Percentiles rank a stretch among this genome's conserved stretches.
These are phyloP conservation scores for Anastrepha obliqua DNA, from an alignment of 1,140 invertebrate genomes.

Conservation along the genomic window DNA sequence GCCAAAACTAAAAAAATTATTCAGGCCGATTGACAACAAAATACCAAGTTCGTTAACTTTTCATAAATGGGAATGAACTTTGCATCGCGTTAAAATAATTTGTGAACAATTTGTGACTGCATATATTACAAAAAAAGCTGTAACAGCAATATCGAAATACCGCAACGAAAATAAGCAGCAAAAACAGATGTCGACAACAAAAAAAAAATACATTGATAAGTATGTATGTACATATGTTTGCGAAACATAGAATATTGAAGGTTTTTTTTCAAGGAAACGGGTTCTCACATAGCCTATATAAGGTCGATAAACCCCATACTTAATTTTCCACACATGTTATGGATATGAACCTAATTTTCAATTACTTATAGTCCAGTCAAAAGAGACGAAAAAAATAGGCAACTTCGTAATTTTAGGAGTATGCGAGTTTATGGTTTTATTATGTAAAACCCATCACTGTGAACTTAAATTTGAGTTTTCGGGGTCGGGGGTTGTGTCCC, in stretches of 20 bases:
- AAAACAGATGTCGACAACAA: constrained; percentile 8
- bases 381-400: too few relatives aligned
- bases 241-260: background rate
- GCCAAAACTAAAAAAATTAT: background rate
- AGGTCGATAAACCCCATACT: background rate
- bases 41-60: constrained; percentile 3
- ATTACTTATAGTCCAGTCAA: too few relatives aligned
- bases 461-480: too few relatives aligned
- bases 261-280: background rate
- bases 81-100: background rate
- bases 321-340: background rate
- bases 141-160: too few relatives aligned
- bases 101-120: background rate
- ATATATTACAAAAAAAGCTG: background rate
- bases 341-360: too few relatives aligned
- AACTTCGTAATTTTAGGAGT: too few relatives aligned
- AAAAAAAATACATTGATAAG: background rate
- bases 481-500: too few relatives aligned
- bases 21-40: background rate
- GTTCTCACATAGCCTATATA: background rate
- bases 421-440: too few relatives aligned
- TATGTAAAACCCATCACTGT: too few relatives aligned
- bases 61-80: constrained; percentile 13
- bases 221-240: too few relatives aligned
- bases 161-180: background rate